Conservation (phyloP, 2,888 invertebrate genomes). For the Nezara viridula region DNA sequence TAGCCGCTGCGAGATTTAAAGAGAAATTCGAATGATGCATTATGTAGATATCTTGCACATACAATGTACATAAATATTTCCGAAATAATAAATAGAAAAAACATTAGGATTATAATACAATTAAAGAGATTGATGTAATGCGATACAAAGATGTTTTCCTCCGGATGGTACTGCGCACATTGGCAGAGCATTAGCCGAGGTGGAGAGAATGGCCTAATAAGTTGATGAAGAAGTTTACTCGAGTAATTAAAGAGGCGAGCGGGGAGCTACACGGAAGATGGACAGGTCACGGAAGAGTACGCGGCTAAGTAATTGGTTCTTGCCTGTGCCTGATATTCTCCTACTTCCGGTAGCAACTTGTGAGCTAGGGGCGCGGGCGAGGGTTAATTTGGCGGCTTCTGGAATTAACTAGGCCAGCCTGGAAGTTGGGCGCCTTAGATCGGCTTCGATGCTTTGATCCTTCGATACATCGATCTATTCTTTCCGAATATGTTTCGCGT, state of each 20-base stretch:
- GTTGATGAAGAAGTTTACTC: slow-evolving; percentile 22
- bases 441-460: too few species aligned
- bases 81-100: too few species aligned
- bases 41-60: too few species aligned
- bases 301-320: slow-evolving; percentile 29
- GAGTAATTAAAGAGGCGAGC: slow-evolving; percentile 28
- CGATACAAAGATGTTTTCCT: neutral
- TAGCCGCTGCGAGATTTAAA: too few species aligned
- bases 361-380: neutral
- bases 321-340: neutral
- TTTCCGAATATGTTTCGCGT: too few species aligned
- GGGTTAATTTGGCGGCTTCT: neutral
- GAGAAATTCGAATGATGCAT: too few species aligned
- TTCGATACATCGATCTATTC: neutral
- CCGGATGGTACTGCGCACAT: neutral
- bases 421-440: neutral
- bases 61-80: too few species aligned
- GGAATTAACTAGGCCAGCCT: neutral
- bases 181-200: neutral
- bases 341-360: slow-evolving; percentile 21
- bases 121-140: neutral
- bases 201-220: slow-evolving; percentile 16
- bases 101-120: too few species aligned
- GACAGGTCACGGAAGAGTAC: slow-evolving; percentile 43
- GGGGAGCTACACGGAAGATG: neutral